Percentiles rank a stretch among this genome's conserved stretches.
Evolutionary conservation across 2,888 invertebrate species (phyloP).

Genomic region (Coremacera marginata): DNA sequence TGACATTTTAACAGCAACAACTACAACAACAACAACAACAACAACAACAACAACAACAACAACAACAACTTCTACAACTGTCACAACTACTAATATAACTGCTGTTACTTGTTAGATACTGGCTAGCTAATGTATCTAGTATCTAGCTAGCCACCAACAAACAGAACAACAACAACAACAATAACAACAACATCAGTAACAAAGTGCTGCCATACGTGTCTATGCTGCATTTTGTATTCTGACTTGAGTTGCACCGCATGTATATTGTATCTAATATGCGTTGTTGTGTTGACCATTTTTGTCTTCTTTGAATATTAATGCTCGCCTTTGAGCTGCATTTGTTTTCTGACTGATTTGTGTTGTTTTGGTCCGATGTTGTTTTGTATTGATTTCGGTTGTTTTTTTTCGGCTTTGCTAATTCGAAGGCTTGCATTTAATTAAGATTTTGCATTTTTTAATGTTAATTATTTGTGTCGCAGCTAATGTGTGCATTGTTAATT

Average conservation of each 20-base stretch:
- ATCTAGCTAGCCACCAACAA: not conserved
- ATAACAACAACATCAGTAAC: not conserved
- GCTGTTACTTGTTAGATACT: not conserved
- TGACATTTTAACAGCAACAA: conserved; percentile 26
- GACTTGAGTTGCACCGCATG: not conserved
- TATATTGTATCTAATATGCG: not conserved
- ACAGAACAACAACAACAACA: conserved; percentile 12
- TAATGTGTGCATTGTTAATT: not conserved
- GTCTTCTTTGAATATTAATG: conserved; percentile 37
- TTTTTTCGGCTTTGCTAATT: not conserved
- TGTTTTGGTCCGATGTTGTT: not conserved
- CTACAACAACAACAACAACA: too few relatives aligned
- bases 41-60: conserved; percentile 3
- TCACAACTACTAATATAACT: conserved; percentile 3
- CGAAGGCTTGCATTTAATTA: conserved; percentile 8
- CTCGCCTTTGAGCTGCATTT: not conserved
- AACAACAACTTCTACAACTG: not conserved
- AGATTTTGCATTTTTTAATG: conserved; percentile 18
- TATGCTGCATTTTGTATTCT: conserved; percentile 16
- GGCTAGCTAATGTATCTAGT: conserved; percentile 3
- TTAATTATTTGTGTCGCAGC: conserved; percentile 10
- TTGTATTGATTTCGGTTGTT: conserved; percentile 7
- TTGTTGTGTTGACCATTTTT: conserved; percentile 23
- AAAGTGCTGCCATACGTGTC: conserved; percentile 8
- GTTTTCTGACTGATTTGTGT: not conserved